These are phyloP conservation scores for Graphium colonna DNA, from an alignment of 2,888 invertebrate genomes.

Conservation along the genomic window DNA sequence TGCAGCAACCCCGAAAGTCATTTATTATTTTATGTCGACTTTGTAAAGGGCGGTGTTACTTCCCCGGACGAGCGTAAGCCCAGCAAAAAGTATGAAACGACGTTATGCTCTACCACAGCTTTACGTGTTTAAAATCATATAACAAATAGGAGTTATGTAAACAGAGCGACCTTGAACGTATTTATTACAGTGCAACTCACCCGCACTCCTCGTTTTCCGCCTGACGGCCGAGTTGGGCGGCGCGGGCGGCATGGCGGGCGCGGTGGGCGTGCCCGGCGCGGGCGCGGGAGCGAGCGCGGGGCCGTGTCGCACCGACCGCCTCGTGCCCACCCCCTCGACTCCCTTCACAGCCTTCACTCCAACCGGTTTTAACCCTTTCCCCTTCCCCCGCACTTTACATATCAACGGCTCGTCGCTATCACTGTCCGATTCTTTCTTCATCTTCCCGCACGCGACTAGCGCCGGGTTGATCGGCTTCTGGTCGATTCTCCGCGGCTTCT, in stretches of 20 bases:
- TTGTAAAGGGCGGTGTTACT: too few relatives aligned
- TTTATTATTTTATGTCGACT: too few relatives aligned
- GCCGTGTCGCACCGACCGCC: slow-evolving; percentile 77
- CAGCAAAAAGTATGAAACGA: too few relatives aligned
- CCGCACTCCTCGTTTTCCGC: slow-evolving; percentile 86
- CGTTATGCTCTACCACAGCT: too few relatives aligned
- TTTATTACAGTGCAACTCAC: too few relatives aligned
- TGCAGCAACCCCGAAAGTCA: too few relatives aligned
- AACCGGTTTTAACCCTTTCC: slow-evolving; percentile 37
- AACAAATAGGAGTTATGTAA: too few relatives aligned
- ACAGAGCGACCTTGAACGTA: too few relatives aligned
- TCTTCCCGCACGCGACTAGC: slow-evolving; percentile 64
- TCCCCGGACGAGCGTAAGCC: too few relatives aligned
- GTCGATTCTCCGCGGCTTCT: slow-evolving; percentile 57
- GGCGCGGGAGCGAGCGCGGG: slow-evolving; percentile 42
- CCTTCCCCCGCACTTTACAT: slow-evolving; percentile 82
- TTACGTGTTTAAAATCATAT: too few relatives aligned
- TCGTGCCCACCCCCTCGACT: slow-evolving; percentile 74
- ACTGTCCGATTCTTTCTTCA: slow-evolving; percentile 85
- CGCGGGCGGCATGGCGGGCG: slow-evolving; percentile 42
- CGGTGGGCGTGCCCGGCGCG: slow-evolving; percentile 37
- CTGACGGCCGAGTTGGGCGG: slow-evolving; percentile 57
- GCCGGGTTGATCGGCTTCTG: slow-evolving; percentile 72
- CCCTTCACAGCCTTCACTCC: slow-evolving; percentile 39
- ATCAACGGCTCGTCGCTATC: slow-evolving; percentile 91